A percentile compares a stretch with the other conserved stretches of the same genome.
phyloP scores from a whole-genome alignment of 2,888 invertebrate species.

The Entomobrya proxima region DNA sequence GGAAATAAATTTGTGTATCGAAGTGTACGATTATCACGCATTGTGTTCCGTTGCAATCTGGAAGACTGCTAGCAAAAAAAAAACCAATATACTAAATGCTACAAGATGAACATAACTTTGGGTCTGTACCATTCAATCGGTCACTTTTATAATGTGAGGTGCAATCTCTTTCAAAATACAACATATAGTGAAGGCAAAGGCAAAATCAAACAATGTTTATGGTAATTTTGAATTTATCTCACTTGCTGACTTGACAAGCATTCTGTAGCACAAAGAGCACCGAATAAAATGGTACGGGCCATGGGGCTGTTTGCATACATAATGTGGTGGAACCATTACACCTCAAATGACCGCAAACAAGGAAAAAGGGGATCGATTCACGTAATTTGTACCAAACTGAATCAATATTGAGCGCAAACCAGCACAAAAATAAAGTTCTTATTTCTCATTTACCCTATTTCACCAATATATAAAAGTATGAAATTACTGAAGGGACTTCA shows the following conservation, averaged over 20 bases:
- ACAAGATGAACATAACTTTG: no score
- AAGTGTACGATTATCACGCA: constrained; percentile 48
- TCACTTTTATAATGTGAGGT: no score
- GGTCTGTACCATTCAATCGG: no score
- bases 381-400: constrained; percentile 20
- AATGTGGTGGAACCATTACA: constrained; percentile 53
- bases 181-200: not conserved
- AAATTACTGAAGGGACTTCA: no score
- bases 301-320: not conserved
- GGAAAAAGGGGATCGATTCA: constrained; percentile 25
- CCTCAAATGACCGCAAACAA: constrained; percentile 60
- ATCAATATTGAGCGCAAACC: not conserved
- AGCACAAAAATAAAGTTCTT: constrained; percentile 16
- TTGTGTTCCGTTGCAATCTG: not conserved
- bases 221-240: not conserved
- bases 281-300: not conserved
- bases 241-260: not conserved
- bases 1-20: constrained; percentile 55
- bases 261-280: not conserved
- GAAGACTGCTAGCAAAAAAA: not conserved
- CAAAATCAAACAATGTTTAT: not conserved
- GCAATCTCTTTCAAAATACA: not conserved
- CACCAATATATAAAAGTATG: not conserved
- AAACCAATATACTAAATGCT: not conserved
- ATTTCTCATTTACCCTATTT: constrained; percentile 38